Percentiles rank a stretch among this genome's conserved stretches.
Conservation (phyloP, 2,888 invertebrate genomes). For the Folsomia candida region DNA sequence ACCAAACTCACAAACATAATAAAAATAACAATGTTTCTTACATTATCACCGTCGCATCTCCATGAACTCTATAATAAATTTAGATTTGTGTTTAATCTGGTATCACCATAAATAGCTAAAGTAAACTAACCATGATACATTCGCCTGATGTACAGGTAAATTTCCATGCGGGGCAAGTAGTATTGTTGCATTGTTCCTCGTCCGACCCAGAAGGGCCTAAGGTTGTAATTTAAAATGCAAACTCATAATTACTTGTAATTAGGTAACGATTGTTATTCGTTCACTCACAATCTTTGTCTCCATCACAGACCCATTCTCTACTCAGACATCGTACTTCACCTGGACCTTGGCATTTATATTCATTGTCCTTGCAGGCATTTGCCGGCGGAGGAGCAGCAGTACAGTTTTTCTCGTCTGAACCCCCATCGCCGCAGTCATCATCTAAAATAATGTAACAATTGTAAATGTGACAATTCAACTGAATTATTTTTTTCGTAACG, state of each 20-base stretch:
- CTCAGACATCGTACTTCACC: slow-evolving; percentile 8
- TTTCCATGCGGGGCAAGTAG: slow-evolving; percentile 53
- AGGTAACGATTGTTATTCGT: background rate
- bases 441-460: slow-evolving; percentile 53
- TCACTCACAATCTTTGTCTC: background rate
- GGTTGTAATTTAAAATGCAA: background rate
- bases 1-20: too few species aligned
- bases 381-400: background rate
- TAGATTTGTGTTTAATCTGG: slow-evolving; percentile 14
- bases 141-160: slow-evolving; percentile 44
- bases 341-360: slow-evolving; percentile 28
- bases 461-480: too few species aligned
- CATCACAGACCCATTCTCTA: slow-evolving; percentile 29
- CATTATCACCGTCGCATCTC: slow-evolving; percentile 53
- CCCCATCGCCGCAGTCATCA: slow-evolving; percentile 65
- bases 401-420: slow-evolving; percentile 35
- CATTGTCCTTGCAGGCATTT: background rate
- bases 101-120: background rate
- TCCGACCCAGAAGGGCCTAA: slow-evolving; percentile 73
- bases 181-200: slow-evolving; percentile 59
- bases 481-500: too few species aligned
- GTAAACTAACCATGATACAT: slow-evolving; percentile 37
- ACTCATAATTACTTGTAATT: background rate
- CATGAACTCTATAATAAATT: slow-evolving; percentile 51
- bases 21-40: slow-evolving; percentile 24